Conservation (phyloP, 2,113 vertebrate species). For the Gasterosteus aculeatus region DNA sequence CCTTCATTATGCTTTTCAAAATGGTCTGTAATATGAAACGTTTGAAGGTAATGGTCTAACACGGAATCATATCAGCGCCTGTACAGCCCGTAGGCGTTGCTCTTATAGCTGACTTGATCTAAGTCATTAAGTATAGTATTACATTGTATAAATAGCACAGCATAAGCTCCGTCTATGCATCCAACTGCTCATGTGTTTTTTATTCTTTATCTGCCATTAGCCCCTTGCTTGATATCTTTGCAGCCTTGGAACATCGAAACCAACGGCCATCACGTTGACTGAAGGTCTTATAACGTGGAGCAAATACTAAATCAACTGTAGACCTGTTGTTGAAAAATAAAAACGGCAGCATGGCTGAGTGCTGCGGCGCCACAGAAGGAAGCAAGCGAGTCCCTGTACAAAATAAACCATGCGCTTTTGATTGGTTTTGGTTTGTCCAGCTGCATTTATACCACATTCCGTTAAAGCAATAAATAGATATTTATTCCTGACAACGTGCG, state of each 20-base stretch:
- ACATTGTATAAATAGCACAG: constrained; percentile 43
- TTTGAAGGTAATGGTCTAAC: constrained; percentile 10
- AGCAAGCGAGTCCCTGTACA: neutral
- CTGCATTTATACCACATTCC: constrained; percentile 31
- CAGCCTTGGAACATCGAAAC: constrained; percentile 1
- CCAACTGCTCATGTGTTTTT: constrained; percentile 1
- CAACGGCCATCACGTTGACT: neutral
- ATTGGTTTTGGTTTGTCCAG: constrained; percentile 13
- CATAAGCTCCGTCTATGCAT: constrained; percentile 41
- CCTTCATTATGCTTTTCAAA: constrained; percentile 27
- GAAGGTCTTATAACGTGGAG: constrained; percentile 11
- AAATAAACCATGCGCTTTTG: neutral
- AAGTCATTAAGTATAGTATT: constrained; percentile 62
- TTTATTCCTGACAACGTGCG: neutral
- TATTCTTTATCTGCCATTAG: neutral
- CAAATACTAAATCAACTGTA: neutral
- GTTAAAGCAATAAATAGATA: neutral
- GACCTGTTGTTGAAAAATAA: constrained; percentile 1
- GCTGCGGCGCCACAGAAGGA: neutral
- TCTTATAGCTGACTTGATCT: constrained; percentile 53
- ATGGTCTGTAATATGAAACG: neutral
- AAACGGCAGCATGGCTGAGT: constrained; percentile 2
- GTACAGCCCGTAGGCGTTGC: constrained; percentile 21
- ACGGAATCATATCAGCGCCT: neutral
- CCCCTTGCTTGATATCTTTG: neutral